Base-by-base conservation (phyloP, 1,140 invertebrate species). In the Nephila pilipes region DNA sequence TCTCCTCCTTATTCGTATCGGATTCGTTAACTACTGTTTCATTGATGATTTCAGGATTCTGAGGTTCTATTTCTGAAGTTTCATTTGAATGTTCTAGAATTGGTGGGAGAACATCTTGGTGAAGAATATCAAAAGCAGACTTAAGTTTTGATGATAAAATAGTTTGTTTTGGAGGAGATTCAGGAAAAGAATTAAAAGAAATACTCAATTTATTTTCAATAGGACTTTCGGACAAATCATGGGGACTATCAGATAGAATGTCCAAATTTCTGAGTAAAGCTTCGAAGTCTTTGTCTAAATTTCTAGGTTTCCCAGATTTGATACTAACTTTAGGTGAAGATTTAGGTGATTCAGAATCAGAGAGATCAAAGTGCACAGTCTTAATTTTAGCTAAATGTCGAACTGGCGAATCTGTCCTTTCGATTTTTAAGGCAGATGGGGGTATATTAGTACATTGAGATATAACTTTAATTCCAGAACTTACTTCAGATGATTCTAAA, bases 281-380 rank as follows among this genome's bases (percentile, higher is more conserved):
- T 54, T 54, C 38, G n/a, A 91, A 91, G 6, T 91, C 90, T 25
- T 91, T 85, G n/a, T 91, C 90, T 2, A 91, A 32, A 85, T 91
- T 91, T 36, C 90, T 54, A 29, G 80, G 57, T 57, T 80, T 60
- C 6, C 1, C 1, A 20, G 58, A 54, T 46, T 46, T 46, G 12
- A 18, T 55, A 16, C n/a, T 38, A n/a, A 46, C 8, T 85, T 57
- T 57, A 18, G 57, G 54, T 20, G 83, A 54, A 3, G 14, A 12
- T 32, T 91, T 58, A 16, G 54, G 36, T 4, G 55, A 20, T 57
- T 81, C 80, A 12, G 36, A 58, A 54, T 90, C 79, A 1, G 54
- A 60, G 1, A 91, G 55, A n/a, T 85, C 38, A 69, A 91, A 91
- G 65, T 91, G 90, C 20, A 91, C 90, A 10, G 58, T 83, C 36